Conservation (phyloP, 2,113 vertebrate genomes). For the Eretmochelys imbricata region DNA sequence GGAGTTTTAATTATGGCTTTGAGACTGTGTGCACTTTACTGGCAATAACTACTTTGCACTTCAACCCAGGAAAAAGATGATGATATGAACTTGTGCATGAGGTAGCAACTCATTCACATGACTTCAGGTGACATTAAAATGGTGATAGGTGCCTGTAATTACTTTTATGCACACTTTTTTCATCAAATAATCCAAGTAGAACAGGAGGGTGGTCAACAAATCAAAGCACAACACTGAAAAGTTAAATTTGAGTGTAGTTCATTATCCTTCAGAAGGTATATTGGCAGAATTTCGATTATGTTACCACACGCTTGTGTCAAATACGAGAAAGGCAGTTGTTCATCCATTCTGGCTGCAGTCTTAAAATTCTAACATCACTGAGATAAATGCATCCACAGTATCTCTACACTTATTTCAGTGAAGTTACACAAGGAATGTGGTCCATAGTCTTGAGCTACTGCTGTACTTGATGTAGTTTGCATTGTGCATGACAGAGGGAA, state of each 20-base stretch:
- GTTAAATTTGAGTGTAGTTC: neutral
- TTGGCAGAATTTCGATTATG: neutral
- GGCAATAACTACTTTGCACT: neutral
- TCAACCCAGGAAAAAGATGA: neutral
- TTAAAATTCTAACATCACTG: neutral
- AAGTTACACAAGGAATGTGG: neutral
- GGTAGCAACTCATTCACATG: neutral
- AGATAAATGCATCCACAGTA: neutral
- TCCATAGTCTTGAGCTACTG: neutral
- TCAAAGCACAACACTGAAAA: neutral
- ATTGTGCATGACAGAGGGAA: conserved; percentile 36
- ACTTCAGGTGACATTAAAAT: neutral
- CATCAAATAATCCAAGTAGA: neutral
- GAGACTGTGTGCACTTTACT: neutral
- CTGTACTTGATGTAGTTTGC: conserved; percentile 17
- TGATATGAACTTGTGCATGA: neutral
- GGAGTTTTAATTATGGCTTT: neutral
- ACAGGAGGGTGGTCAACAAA: neutral
- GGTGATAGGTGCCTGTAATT: neutral
- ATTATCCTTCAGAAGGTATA: neutral
- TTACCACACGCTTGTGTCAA: neutral
- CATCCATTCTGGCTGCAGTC: neutral
- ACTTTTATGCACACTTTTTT: neutral
- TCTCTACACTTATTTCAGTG: neutral
- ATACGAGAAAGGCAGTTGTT: neutral